Base-by-base conservation (phyloP, 2,113 vertebrate genomes). In the Turnix velox region DNA sequence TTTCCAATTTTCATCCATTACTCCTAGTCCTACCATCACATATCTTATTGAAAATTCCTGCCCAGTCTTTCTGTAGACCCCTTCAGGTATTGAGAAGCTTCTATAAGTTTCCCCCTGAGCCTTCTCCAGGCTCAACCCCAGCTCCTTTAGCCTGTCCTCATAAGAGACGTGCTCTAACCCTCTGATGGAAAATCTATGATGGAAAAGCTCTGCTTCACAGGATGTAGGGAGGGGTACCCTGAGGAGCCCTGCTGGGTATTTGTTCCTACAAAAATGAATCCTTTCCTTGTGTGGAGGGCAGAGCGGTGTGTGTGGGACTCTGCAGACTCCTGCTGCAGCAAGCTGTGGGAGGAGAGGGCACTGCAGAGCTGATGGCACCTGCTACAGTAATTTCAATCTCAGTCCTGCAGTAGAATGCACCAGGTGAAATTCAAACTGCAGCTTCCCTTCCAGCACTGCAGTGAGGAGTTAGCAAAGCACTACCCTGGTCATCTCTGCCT, bases 281-380 rank as follows among this genome's bases (percentile, higher is more conserved):
- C 35, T 28, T 45, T 39, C 39, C 0, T 24, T 52, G 40, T 30
- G 31, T 42, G 40, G 73, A 61, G 59, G 23, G 19, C 40, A 40
- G 4, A 14, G 30, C 54, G 48, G 40, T 13, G 23, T 25, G 25
- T 11, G 45, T 37, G 22, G n/a, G n/a, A 40, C 61, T 61, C 52
- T 55, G 59, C 40, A 61, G 71, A 1, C 43, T 46, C 22, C 45
- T n/a, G 27, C 52, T 78, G 66, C 35, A 42, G 66, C 65, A 16
- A 40, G 24, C 46, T 24, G 73, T 7, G 24, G 59, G 52, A 40
- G 27, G 58, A 72, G 65, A 54, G 58, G 54, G 31, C 52, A 9
- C 2, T 33, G 52, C 18, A 7, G 31, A 65, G 45, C 49, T 31
- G 27, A 18, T n/a, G 4, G 4, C 0, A 15, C 40, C 3, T 2